Base-by-base conservation (phyloP, 2,797 vertebrate genomes). In the Melanotaenia pygmaea region DNA sequence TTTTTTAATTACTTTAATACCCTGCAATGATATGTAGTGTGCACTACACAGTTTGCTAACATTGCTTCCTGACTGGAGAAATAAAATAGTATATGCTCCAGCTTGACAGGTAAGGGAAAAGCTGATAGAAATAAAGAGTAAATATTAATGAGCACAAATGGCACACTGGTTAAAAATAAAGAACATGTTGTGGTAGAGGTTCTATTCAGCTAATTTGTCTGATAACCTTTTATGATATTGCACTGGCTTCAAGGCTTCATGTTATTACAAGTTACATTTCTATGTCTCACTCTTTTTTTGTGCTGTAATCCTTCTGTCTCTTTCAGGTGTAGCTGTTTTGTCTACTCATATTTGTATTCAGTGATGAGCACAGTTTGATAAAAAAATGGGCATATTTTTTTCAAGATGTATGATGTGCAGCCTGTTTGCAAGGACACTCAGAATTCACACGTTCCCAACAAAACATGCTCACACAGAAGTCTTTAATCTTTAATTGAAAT, bases 331-430 rank as follows among this genome's bases (percentile, higher is more conserved):
- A 45, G 64, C 53, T 90, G 74, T 86, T 86, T 82, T 37, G 81
- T 84, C 86, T 89, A 35, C 8, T 83, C 43, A 68, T 70, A 72
- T 84, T 84, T 77, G 59, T 66, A 51, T 73, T 67, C 51, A 80
- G 67, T 59, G 71, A 84, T 83, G 76, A 83, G 66, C 54, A 74
- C 61, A 85, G 40, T 62, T 75, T 20, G 74, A 86, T 81, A 80
- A 61, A 34, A 61, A 34, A 18, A 64, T 43, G 77, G 70, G 80
- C 83, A 76, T 60, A 78, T 83, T 59, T n/a, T 76, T 72, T 82
- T 54, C 54, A 20, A 64, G 59, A 22, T 70, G 63, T 64, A 75
- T 61, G 62, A 72, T 59, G 35, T 2, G 51, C 28, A 32, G 70
- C 59, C 70, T 69, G 59, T 20, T 50, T 50, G 37, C 87, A 86